A percentile compares a stretch with the other conserved stretches of the same genome.
phyloP scores from a whole-genome alignment of 2,113 vertebrate genomes.

The Nymphicus hollandicus region DNA sequence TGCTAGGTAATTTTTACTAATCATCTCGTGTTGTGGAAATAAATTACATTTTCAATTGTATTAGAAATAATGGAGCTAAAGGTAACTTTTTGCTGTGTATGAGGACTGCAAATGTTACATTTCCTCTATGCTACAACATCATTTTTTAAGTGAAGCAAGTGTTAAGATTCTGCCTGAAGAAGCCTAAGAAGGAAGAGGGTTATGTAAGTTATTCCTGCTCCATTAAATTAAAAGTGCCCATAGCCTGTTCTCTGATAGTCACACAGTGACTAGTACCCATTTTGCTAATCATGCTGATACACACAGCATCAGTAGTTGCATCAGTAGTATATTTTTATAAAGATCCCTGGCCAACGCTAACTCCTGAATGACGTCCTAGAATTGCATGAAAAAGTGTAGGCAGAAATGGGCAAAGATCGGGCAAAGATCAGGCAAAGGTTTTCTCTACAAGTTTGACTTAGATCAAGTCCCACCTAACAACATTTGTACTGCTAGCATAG shows the following conservation, averaged over 20 bases:
- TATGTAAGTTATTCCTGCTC: not conserved
- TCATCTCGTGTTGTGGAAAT: not conserved
- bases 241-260: not conserved
- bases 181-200: not conserved
- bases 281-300: not conserved
- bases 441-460: not conserved
- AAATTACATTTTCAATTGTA: not conserved
- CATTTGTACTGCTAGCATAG: not conserved
- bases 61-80: slow-evolving; percentile 1
- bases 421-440: not conserved
- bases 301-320: not conserved
- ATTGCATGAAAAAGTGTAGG: not conserved
- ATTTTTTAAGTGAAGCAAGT: not conserved
- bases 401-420: not conserved
- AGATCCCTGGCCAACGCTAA: not conserved
- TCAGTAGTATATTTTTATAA: not conserved
- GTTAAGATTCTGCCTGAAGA: not conserved
- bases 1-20: not conserved
- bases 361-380: not conserved
- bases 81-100: not conserved
- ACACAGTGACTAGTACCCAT: not conserved
- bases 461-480: not conserved
- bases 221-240: not conserved
- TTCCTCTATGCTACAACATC: not conserved
- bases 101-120: not conserved